phyloP scores from a whole-genome alignment of 2,797 vertebrate species.

The Sarcoramphus papa region DNA sequence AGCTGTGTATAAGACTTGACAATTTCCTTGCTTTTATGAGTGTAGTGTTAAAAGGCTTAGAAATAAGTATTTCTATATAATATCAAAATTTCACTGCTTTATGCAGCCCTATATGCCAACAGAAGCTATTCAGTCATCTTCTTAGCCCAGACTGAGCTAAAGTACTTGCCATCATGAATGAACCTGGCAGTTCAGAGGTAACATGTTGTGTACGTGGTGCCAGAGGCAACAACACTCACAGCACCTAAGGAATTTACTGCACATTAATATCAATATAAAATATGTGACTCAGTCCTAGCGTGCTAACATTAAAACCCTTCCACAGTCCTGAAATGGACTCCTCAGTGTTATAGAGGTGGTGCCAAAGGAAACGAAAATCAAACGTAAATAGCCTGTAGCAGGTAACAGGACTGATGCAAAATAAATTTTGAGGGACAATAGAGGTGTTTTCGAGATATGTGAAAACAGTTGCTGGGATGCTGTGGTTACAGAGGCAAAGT shows the following conservation, averaged over 20 bases:
- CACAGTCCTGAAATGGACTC: neutral
- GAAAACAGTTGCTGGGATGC: neutral
- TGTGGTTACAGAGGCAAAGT: slow-evolving; percentile 9
- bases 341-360: neutral
- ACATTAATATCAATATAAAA: neutral
- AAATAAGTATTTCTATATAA: neutral
- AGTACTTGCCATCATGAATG: neutral
- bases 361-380: neutral
- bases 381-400: neutral
- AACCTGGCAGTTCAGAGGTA: neutral
- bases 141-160: neutral
- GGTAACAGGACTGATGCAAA: neutral
- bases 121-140: neutral
- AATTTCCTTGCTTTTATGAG: neutral
- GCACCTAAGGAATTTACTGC: neutral
- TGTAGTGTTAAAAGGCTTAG: neutral
- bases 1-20: neutral
- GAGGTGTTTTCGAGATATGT: neutral
- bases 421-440: neutral
- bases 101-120: neutral
- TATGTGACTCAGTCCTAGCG: neutral
- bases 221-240: neutral
- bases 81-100: neutral
- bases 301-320: neutral
- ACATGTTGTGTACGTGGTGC: neutral